A percentile compares a stretch with the other conserved stretches of the same genome.
These are phyloP conservation scores for Siniperca undulata DNA, from an alignment of 2,797 vertebrate species.

Conservation along the genomic window DNA sequence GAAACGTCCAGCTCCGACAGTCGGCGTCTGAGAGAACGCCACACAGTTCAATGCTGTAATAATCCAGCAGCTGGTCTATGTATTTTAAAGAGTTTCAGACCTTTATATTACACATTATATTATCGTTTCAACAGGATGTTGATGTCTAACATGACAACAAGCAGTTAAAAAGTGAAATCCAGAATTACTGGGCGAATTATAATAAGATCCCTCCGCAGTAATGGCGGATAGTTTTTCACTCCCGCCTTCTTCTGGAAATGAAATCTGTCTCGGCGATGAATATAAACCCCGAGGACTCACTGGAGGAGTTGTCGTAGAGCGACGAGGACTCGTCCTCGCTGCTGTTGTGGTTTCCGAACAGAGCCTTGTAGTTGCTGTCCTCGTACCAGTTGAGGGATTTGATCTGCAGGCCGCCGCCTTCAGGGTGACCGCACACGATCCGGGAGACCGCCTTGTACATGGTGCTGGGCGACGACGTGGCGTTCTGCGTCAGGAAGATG, in stretches of 20 bases:
- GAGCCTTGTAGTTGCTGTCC: slow-evolving; percentile 96
- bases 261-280: neutral
- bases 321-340: slow-evolving; percentile 87
- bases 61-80: too few relatives aligned
- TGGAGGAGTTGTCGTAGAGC: slow-evolving; percentile 94
- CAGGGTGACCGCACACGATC: slow-evolving; percentile 95
- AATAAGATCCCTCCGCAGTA: too few relatives aligned
- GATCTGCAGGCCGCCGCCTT: slow-evolving; percentile 95
- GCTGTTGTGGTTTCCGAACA: slow-evolving; percentile 92
- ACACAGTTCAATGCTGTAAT: too few relatives aligned
- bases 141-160: too few relatives aligned
- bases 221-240: too few relatives aligned
- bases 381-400: slow-evolving; percentile 99
- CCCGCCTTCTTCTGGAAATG: neutral
- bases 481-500: slow-evolving; percentile 89
- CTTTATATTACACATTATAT: too few relatives aligned
- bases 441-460: slow-evolving; percentile 95
- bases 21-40: too few relatives aligned
- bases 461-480: slow-evolving; percentile 88
- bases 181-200: too few relatives aligned
- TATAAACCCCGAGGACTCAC: slow-evolving; percentile 81
- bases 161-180: too few relatives aligned
- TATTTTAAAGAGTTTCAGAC: too few relatives aligned
- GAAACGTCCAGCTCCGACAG: too few relatives aligned
- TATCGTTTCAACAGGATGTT: too few relatives aligned